Base-by-base conservation (phyloP, 2,797 vertebrate genomes). In the Gephyroberyx darwinii region DNA sequence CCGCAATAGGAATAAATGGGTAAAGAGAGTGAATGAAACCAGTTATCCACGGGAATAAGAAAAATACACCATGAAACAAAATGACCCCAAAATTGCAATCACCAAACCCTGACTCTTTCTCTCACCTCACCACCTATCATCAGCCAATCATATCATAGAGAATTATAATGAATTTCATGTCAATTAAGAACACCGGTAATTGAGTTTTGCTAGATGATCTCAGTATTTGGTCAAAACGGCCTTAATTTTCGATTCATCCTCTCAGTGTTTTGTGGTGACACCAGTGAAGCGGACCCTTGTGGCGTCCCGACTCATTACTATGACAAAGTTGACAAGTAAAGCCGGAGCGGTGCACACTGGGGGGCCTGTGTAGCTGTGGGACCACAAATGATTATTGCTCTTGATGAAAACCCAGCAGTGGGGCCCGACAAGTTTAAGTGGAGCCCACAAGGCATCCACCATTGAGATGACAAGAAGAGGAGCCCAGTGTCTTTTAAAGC, bases 181-280 rank as follows among this genome's bases (percentile, higher is more conserved):
- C 22, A 41, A 9, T 30, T 54, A 5, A 37, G 31, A 39, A 12
- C n/a, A 33, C 2, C 9, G 20, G 61, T 63, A 20, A 39, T 39
- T 52, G 13, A 30, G 37, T 54, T 65, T 54, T 30, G 37, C 37
- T 55, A 31, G 39, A 45, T 66, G 37, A 33, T 19, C 39, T 41
- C 7, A 56, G 30, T 16, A 22, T 55, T 35, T 45, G 22, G n/a
- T 43, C 39, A 26, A 14, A 43, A 45, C 37, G 8, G 64, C 52
- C 37, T 33, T n/a, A 9, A 66, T 66, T 45, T 45, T 43, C 33
- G 56, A 45, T 55, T 17, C 52, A 45, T 54, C 8, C 8, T 47
- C 26, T 26, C 26, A 26, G 39, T 66, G 8, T 14, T 14, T 55
- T 37, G 63, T 43, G 41, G 14, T 65, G 50, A 45, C 51, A 43